Evolutionary conservation across 2,888 invertebrate genomes (phyloP).

Genomic region (Formica aserva): DNA sequence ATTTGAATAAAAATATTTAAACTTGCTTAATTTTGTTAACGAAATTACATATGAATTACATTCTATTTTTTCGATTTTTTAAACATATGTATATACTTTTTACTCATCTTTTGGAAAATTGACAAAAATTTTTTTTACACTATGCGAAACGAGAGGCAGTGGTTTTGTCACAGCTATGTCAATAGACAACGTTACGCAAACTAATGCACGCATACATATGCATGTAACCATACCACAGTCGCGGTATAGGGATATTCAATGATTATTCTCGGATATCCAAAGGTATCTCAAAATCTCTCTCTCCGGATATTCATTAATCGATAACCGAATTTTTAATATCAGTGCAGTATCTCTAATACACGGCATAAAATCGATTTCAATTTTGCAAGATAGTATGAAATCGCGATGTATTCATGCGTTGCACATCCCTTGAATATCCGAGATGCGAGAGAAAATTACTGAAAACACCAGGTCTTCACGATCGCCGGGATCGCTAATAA

Average conservation of each 20-base stretch:
- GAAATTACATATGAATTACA: neutral
- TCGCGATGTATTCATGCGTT: conserved; percentile 24
- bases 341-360: neutral
- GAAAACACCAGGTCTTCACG: conserved; percentile 9
- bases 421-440: conserved; percentile 1
- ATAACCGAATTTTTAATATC: neutral
- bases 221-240: neutral
- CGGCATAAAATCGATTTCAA: neutral
- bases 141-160: neutral
- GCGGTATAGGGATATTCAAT: conserved; percentile 2
- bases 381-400: conserved; percentile 32
- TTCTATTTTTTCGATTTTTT: neutral
- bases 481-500: conserved; percentile 31
- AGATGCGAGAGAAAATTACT: conserved; percentile 14
- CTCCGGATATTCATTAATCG: conserved; percentile 16
- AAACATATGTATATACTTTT: neutral
- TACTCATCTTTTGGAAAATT: neutral
- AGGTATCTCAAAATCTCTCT: neutral
- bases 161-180: neutral
- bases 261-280: neutral
- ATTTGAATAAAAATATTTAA: neutral
- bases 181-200: neutral
- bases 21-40: neutral
- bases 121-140: neutral
- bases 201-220: neutral